Evolutionary conservation across 2,113 vertebrate species (phyloP).

Genomic region (Recurvirostra avosetta): DNA sequence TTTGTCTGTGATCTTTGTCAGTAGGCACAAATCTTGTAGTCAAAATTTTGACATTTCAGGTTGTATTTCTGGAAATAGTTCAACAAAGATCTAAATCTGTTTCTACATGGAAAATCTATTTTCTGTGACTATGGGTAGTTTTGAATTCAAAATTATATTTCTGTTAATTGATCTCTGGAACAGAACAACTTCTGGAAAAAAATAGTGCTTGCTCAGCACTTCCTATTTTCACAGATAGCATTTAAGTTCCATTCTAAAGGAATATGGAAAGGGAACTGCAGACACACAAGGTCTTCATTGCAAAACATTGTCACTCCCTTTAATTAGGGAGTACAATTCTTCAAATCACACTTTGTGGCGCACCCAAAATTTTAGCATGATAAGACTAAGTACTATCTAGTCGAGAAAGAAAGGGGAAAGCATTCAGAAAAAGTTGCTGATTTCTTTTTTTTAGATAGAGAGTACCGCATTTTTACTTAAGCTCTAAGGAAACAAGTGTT

Average conservation of each 20-base stretch:
- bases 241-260: not conserved
- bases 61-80: not conserved
- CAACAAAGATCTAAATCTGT: not conserved
- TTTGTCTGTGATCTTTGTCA: not conserved
- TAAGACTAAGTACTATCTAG: not conserved
- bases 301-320: not conserved
- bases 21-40: not conserved
- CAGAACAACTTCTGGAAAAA: not conserved
- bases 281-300: not conserved
- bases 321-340: not conserved
- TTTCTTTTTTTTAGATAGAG: not conserved
- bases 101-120: not conserved
- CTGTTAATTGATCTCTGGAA: not conserved
- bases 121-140: not conserved
- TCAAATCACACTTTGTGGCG: not conserved
- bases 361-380: rapidly evolving
- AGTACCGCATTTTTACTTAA: not conserved
- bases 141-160: not conserved
- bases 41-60: not conserved
- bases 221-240: not conserved
- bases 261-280: not conserved
- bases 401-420: not conserved
- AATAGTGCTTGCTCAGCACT: not conserved
- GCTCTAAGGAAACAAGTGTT: not conserved
- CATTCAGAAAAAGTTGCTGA: not conserved